These are phyloP conservation scores for Spondyliosoma cantharus DNA, from an alignment of 2,797 vertebrate genomes.

Conservation along the genomic window DNA sequence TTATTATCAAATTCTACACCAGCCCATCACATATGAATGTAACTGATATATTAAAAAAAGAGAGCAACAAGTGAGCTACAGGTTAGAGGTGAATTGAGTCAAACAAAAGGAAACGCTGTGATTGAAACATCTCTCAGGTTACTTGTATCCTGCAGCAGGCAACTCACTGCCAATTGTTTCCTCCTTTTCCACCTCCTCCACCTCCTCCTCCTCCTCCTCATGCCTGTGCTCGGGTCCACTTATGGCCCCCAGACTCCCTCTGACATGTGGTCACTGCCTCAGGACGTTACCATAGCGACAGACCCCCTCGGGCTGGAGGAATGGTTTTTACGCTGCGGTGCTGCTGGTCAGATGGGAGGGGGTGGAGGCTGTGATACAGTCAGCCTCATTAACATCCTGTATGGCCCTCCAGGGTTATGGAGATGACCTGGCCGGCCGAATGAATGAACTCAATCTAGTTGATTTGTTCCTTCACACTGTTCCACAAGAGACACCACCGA, in stretches of 20 bases:
- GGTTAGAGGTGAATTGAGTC: slow-evolving; percentile 56
- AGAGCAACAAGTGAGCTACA: slow-evolving; percentile 64
- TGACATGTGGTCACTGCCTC: slow-evolving; percentile 84
- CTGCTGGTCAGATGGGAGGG: slow-evolving; percentile 56
- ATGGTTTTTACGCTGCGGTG: slow-evolving; percentile 64
- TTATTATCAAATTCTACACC: neutral
- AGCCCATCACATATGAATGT: neutral
- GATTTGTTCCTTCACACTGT: slow-evolving; percentile 69
- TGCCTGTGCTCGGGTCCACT: slow-evolving; percentile 57
- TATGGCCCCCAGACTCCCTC: slow-evolving; percentile 68
- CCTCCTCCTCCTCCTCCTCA: slow-evolving; percentile 42
- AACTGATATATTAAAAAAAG: neutral
- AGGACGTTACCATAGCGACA: slow-evolving; percentile 81
- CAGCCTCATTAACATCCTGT: slow-evolving; percentile 80
- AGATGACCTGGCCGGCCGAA: slow-evolving; percentile 65
- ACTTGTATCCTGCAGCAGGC: slow-evolving; percentile 42
- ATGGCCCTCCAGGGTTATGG: slow-evolving; percentile 72
- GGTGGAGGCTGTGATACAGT: slow-evolving; percentile 63
- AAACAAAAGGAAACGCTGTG: slow-evolving; percentile 43
- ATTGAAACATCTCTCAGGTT: slow-evolving; percentile 55
- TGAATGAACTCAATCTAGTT: slow-evolving; percentile 72
- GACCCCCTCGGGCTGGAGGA: slow-evolving; percentile 72
- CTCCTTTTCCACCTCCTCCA: slow-evolving; percentile 42
- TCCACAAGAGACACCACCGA: slow-evolving; percentile 52
- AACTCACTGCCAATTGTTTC: slow-evolving; percentile 49